A percentile compares a stretch with the other conserved stretches of the same genome.
Evolutionary conservation across 2,888 invertebrate genomes (phyloP).

Genomic region (Tipula helvola): DNA sequence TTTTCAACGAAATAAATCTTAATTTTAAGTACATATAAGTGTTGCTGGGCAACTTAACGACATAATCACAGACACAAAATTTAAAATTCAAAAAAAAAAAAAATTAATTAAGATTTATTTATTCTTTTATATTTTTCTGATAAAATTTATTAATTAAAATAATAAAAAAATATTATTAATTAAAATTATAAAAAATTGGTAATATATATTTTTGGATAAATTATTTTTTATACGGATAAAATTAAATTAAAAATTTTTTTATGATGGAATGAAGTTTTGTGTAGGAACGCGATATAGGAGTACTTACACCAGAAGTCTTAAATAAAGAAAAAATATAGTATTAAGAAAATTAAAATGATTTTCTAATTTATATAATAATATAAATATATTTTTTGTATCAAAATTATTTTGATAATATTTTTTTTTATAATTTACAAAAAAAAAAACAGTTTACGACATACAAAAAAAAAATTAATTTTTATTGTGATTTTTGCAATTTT

Average conservation of each 20-base stretch:
- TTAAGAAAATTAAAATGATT: not conserved
- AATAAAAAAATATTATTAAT: not conserved
- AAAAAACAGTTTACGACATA: not conserved
- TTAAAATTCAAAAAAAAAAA: not conserved
- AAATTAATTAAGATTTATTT: constrained; percentile 4
- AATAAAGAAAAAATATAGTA: not conserved
- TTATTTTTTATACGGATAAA: constrained; percentile 7
- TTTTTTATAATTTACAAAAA: not conserved
- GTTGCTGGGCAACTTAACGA: not conserved
- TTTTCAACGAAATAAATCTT: constrained; percentile 4
- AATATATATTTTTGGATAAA: constrained; percentile 8
- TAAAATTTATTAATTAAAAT: not conserved
- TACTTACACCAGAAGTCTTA: not conserved
- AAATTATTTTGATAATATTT: constrained; percentile 7
- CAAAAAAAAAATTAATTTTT: not conserved
- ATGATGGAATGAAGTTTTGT: not conserved
- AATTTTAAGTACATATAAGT: not conserved
- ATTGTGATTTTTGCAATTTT: not conserved
- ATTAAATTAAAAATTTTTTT: not conserved
- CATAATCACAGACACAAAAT: not conserved
- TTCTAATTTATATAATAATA: not conserved
- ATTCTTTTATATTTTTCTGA: not conserved
- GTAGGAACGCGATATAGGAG: not conserved
- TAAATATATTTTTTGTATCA: not conserved
- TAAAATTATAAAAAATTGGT: constrained; percentile 6